phyloP scores from a whole-genome alignment of 1,140 invertebrate genomes.

The Zaprionus capensis region DNA sequence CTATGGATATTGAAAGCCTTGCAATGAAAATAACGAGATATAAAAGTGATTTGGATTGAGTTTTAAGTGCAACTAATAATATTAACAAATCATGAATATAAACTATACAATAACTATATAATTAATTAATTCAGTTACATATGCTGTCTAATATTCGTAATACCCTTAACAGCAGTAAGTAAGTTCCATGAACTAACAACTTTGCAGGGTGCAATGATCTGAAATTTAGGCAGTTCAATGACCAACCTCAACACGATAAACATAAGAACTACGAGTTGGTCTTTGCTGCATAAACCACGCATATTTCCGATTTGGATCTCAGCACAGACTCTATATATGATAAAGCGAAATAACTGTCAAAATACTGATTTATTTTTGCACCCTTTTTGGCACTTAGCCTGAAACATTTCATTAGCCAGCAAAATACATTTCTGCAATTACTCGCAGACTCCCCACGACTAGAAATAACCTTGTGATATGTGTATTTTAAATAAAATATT shows the following conservation, averaged over 20 bases:
- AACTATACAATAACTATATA: too few species aligned
- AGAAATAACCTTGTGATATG: constrained; percentile 28
- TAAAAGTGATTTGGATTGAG: background rate
- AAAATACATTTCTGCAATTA: constrained; percentile 79
- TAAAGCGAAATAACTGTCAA: background rate
- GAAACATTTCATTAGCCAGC: constrained; percentile 66
- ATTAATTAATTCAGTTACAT: background rate
- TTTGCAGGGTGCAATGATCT: constrained; percentile 55
- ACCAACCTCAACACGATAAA: constrained; percentile 61
- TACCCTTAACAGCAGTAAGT: background rate
- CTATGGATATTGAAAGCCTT: background rate
- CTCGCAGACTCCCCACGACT: constrained; percentile 28
- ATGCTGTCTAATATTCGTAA: background rate
- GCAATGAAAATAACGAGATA: background rate
- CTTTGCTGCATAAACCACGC: background rate
- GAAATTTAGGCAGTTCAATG: constrained; percentile 50
- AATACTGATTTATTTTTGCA: constrained; percentile 26
- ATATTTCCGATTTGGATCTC: background rate
- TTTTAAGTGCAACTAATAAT: background rate
- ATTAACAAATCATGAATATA: background rate
- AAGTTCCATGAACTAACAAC: constrained; percentile 26
- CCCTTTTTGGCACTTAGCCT: constrained; percentile 30
- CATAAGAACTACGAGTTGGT: constrained; percentile 1
- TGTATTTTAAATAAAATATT: constrained; percentile 77
- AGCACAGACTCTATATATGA: too few species aligned